Conservation (phyloP, 2,888 invertebrate species). For the Microchrysa polita region DNA sequence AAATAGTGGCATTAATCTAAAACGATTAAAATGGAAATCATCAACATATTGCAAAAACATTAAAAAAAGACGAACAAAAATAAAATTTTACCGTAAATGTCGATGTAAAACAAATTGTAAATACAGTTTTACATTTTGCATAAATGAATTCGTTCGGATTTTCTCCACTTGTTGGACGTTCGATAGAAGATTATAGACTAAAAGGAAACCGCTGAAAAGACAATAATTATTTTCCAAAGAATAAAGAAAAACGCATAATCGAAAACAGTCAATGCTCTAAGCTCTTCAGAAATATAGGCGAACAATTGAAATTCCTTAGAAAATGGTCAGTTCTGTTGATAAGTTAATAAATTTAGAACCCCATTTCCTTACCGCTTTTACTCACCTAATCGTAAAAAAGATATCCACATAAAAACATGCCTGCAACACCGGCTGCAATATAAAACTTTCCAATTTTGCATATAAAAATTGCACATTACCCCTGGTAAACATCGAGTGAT, state of each 20-base stretch:
- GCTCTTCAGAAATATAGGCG: not conserved
- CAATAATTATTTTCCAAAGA: not conserved
- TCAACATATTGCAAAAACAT: not conserved
- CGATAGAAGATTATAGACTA: slow-evolving; percentile 57
- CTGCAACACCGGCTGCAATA: slow-evolving; percentile 56
- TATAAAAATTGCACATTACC: slow-evolving; percentile 56
- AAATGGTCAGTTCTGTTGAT: no score
- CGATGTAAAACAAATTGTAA: slow-evolving; percentile 55
- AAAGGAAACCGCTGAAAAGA: slow-evolving; percentile 55
- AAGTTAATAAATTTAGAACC: slow-evolving; percentile 4
- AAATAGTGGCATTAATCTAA: slow-evolving; percentile 58
- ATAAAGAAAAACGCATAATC: not conserved
- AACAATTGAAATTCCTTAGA: no score
- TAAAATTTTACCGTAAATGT: slow-evolving; percentile 55
- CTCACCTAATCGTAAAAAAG: slow-evolving; percentile 58
- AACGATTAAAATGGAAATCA: slow-evolving; percentile 37
- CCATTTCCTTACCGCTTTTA: no score
- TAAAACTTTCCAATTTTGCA: slow-evolving; percentile 55
- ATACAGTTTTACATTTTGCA: slow-evolving; percentile 54
- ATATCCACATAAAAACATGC: slow-evolving; percentile 58
- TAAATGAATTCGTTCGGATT: slow-evolving; percentile 52
- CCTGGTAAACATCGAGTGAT: slow-evolving; percentile 57
- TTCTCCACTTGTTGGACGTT: slow-evolving; percentile 52
- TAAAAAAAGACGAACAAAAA: not conserved
- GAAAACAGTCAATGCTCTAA: not conserved